phyloP scores from a whole-genome alignment of 2,113 vertebrate genomes.

The Peucedramus taeniatus region DNA sequence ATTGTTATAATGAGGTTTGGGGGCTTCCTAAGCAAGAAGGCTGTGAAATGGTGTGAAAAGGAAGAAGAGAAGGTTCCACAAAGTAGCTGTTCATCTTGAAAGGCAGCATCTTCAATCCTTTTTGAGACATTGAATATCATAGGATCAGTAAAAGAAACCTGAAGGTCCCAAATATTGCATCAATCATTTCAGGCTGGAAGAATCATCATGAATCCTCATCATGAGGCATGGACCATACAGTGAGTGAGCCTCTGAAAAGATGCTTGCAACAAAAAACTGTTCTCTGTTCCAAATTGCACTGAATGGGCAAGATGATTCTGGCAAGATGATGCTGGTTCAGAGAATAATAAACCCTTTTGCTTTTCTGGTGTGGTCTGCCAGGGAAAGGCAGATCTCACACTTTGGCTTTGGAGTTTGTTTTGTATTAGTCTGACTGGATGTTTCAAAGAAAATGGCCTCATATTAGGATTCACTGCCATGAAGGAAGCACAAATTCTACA shows the following conservation, averaged over 20 bases:
- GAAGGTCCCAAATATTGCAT: not conserved
- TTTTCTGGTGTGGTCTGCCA: not conserved
- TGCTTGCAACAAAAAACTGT: not conserved
- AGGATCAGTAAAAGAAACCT: not conserved
- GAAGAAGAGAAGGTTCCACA: not conserved
- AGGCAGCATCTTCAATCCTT: not conserved
- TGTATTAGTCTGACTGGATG: not conserved
- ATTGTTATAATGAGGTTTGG: not conserved
- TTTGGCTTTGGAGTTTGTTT: not conserved
- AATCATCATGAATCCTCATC: not conserved
- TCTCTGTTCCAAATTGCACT: not conserved
- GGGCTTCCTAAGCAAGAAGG: not conserved
- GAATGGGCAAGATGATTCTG: not conserved
- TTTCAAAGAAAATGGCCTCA: not conserved
- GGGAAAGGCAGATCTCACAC: not conserved
- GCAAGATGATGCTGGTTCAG: not conserved
- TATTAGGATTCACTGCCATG: not conserved
- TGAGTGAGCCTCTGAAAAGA: not conserved
- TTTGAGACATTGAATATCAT: not conserved
- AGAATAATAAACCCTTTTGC: not conserved
- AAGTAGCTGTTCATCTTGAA: not conserved
- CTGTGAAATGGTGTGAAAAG: not conserved
- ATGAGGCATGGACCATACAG: not conserved
- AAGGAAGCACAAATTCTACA: not conserved
- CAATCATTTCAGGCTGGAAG: not conserved